Evolutionary conservation across 2,888 invertebrate genomes (phyloP).

Genomic region (Tetragnatha montana): DNA sequence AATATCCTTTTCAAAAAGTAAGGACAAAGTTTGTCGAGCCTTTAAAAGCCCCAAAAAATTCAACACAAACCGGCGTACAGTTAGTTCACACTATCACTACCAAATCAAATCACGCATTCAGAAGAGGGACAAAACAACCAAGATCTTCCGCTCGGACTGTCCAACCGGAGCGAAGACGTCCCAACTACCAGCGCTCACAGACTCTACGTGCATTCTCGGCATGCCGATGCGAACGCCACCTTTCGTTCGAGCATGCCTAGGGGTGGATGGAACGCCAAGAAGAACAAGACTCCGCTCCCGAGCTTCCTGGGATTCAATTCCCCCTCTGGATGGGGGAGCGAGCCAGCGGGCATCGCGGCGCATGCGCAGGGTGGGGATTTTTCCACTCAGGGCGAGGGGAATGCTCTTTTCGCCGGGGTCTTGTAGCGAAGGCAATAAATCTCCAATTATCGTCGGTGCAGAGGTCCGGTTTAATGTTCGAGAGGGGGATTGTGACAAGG

Average conservation of each 20-base stretch:
- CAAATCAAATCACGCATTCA: slow-evolving; percentile 8
- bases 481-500: no score
- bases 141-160: no score
- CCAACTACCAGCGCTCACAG: not conserved
- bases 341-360: slow-evolving; percentile 9
- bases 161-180: not conserved
- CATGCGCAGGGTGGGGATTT: slow-evolving; percentile 64
- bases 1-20: no score
- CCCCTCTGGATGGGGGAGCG: slow-evolving; percentile 24
- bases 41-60: no score
- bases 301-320: slow-evolving; percentile 46
- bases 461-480: not conserved
- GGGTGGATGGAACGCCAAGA: not conserved
- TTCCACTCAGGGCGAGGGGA: slow-evolving; percentile 55
- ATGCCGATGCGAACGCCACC: not conserved
- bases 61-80: no score
- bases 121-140: slow-evolving; percentile 11
- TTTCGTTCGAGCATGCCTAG: not conserved
- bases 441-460: not conserved
- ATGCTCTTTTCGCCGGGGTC: slow-evolving; percentile 39
- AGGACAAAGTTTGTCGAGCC: no score
- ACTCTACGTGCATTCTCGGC: not conserved
- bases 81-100: no score
- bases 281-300: slow-evolving; percentile 41
- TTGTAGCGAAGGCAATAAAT: slow-evolving; percentile 15